Percentiles rank a stretch among this genome's conserved stretches.
phyloP scores from a whole-genome alignment of 1,140 invertebrate genomes.

The Drosophila trapezifrons region DNA sequence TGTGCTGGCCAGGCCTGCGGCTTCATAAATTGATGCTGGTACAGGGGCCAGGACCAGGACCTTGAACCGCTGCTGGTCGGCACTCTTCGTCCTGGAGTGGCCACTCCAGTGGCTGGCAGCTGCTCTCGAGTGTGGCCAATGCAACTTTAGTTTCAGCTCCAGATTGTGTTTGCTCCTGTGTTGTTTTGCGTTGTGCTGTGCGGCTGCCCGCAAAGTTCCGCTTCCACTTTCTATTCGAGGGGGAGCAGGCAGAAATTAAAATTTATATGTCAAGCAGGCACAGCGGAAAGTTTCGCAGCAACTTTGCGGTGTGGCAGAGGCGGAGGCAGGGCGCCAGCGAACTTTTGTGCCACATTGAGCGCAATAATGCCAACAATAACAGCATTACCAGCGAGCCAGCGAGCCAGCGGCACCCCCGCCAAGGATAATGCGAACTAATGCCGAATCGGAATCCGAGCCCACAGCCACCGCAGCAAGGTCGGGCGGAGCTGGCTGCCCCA shows the following conservation, averaged over 20 bases:
- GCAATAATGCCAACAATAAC: constrained; percentile 73
- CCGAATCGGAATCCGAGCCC: constrained; percentile 32
- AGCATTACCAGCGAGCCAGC: constrained; percentile 51
- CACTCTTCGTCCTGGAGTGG: constrained; percentile 35
- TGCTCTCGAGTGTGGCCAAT: constrained; percentile 50
- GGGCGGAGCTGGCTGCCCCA: constrained; percentile 32
- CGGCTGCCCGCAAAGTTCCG: constrained; percentile 45
- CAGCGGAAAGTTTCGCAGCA: constrained; percentile 58
- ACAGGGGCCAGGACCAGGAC: constrained; percentile 30
- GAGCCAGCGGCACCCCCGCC: constrained; percentile 3
- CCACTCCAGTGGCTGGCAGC: constrained; percentile 40
- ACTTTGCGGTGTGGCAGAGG: constrained; percentile 52
- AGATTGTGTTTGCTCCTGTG: constrained; percentile 35
- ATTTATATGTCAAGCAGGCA: constrained; percentile 73
- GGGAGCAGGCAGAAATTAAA: constrained; percentile 55
- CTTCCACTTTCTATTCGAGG: constrained; percentile 36
- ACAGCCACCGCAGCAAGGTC: constrained; percentile 41
- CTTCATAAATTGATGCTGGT: constrained; percentile 51
- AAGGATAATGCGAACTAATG: constrained; percentile 74
- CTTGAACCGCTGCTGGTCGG: constrained; percentile 46
- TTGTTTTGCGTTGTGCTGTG: constrained; percentile 37
- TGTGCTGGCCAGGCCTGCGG: constrained; percentile 10
- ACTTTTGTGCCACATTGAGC: constrained; percentile 71
- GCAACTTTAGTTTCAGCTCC: constrained; percentile 48
- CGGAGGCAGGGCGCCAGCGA: not conserved